These are phyloP conservation scores for Cyprinodon variegatus DNA, from an alignment of 2,113 vertebrate genomes.

Conservation along the genomic window DNA sequence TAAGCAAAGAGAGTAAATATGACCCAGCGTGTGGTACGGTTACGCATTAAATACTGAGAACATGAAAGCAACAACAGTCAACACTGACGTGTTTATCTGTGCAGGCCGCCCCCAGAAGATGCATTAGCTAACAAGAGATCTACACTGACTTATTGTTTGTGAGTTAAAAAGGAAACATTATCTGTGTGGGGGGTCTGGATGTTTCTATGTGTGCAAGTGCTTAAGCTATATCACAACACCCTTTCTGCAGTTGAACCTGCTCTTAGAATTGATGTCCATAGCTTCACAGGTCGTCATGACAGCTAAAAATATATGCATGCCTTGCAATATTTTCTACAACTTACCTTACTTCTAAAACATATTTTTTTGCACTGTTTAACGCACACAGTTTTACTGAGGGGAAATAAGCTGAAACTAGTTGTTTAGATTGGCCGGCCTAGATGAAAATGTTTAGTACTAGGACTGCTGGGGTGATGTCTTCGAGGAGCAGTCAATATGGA, in stretches of 20 bases:
- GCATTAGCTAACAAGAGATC: conserved; percentile 21
- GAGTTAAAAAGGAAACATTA: conserved; percentile 39
- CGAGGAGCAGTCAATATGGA: conserved; percentile 80
- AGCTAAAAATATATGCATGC: conserved; percentile 27
- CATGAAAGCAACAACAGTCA: conserved; percentile 33
- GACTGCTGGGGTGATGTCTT: conserved; percentile 78
- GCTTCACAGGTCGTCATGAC: conserved; percentile 29
- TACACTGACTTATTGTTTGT: conserved; percentile 36
- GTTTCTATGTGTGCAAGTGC: neutral
- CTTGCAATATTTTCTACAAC: conserved; percentile 31
- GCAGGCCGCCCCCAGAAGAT: neutral
- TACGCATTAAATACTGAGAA: conserved; percentile 26
- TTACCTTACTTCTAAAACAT: conserved; percentile 24
- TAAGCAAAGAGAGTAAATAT: conserved; percentile 73
- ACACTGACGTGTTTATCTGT: conserved; percentile 25
- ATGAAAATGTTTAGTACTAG: conserved; percentile 75
- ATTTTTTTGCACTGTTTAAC: conserved; percentile 6
- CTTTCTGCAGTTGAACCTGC: conserved; percentile 28
- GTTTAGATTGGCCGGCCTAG: conserved; percentile 80
- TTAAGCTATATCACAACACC: conserved; percentile 9
- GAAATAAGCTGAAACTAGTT: conserved; percentile 74
- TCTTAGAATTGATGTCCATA: conserved; percentile 43
- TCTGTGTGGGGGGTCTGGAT: neutral
- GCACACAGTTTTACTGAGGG: conserved; percentile 32
- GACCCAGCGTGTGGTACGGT: conserved; percentile 71